These are phyloP conservation scores for Sebastes cheni DNA, from an alignment of 2,797 vertebrate species.

Conservation along the genomic window DNA sequence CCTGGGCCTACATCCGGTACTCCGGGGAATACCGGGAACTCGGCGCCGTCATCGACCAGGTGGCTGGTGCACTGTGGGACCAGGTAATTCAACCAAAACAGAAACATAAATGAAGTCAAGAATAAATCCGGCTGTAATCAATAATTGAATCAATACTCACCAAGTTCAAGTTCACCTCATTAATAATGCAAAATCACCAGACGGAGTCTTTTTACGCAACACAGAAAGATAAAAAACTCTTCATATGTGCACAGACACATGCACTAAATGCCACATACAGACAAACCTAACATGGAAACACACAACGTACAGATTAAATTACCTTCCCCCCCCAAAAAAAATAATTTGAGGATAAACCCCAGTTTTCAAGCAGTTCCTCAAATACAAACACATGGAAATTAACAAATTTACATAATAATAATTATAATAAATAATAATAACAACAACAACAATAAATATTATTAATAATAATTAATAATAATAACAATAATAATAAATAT, in stretches of 20 bases:
- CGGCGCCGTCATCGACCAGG: conserved; percentile 97
- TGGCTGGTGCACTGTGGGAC: conserved; percentile 98
- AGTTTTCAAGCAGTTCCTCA: background rate
- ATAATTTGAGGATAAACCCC: no score
- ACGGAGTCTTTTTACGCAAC: background rate
- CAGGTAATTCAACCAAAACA: conserved; percentile 83
- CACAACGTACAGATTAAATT: no score
- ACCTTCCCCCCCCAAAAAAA: no score
- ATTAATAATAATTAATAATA: no score
- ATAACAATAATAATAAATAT: no score
- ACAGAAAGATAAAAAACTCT: background rate
- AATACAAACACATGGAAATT: background rate
- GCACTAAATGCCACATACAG: no score
- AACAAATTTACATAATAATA: background rate
- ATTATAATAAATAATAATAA: no score
- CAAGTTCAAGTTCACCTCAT: background rate
- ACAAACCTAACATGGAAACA: no score
- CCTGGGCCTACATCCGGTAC: conserved; percentile 99
- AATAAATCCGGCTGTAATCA: background rate
- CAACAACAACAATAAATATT: no score
- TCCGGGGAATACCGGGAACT: conserved; percentile 97
- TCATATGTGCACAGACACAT: no score
- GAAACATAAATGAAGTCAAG: background rate
- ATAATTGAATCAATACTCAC: background rate
- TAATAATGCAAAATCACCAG: background rate